A percentile compares a stretch with the other conserved stretches of the same genome.
These are phyloP conservation scores for Ethmia dodecea DNA, from an alignment of 2,888 invertebrate species.

Conservation along the genomic window DNA sequence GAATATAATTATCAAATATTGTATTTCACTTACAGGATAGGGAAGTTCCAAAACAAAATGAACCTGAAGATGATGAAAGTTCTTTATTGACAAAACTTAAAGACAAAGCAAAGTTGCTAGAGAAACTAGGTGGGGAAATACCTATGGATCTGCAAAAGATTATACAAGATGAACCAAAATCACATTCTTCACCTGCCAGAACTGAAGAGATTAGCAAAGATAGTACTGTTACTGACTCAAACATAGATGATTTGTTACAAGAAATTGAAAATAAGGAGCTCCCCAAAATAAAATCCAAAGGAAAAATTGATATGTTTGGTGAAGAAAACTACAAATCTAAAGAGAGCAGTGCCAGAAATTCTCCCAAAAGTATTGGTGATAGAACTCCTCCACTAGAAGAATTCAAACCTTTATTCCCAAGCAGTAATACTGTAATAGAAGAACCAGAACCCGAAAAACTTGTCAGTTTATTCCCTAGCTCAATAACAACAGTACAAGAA, in stretches of 20 bases:
- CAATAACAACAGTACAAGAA: conserved; percentile 30
- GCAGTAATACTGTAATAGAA: conserved; percentile 32
- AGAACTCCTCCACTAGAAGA: conserved; percentile 32
- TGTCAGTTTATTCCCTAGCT: conserved; percentile 29
- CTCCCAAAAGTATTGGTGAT: conserved; percentile 32
- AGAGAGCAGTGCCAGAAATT: conserved; percentile 31
- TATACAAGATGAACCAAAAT: conserved; percentile 47
- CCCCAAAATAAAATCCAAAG: conserved; percentile 42
- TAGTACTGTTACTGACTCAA: conserved; percentile 26
- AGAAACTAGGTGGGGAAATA: conserved; percentile 73
- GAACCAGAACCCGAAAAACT: conserved; percentile 16
- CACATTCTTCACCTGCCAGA: conserved; percentile 37
- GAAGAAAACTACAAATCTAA: conserved; percentile 24
- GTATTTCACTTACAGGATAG: conserved; percentile 21
- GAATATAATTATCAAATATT: too few species aligned
- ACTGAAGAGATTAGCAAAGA: conserved; percentile 30
- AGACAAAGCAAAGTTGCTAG: conserved; percentile 69
- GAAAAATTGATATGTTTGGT: conserved; percentile 35
- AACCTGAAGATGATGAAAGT: conserved; percentile 58
- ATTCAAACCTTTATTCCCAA: conserved; percentile 23
- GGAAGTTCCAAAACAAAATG: conserved; percentile 29
- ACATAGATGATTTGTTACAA: conserved; percentile 57
- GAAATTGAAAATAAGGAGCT: conserved; percentile 65
- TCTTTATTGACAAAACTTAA: conserved; percentile 54
- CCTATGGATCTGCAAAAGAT: conserved; percentile 67